Base-by-base conservation (phyloP, 2,113 vertebrate species). In the Protomyctophum bolini region DNA sequence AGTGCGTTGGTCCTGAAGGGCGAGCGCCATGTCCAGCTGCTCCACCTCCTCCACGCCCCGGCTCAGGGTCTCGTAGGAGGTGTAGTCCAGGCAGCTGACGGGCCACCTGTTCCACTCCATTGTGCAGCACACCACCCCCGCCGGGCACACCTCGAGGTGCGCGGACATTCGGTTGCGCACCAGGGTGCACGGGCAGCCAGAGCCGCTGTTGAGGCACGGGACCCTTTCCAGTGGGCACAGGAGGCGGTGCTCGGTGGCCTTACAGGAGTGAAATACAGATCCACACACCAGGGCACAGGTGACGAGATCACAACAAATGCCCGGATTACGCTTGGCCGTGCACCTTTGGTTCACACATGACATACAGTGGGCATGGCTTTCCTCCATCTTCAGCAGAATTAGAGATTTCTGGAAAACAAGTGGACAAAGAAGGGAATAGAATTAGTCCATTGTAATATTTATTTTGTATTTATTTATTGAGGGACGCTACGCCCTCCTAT, bases 21-120 rank as follows among this genome's bases (percentile, higher is more conserved):
- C 97, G 69, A 99, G 94, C 3, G 96, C 96, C 96, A 98, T 97
- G 84, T 98, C 97, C 68, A 98, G 85, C 86, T 99, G 97, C 73
- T 98, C 96, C 68, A 94, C 95, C 89, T 97, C 94, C 85, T 97
- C 96, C 66, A 96, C 94, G 61, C 97, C 96, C 80, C 92, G 94
- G 84, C 97, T 98, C 68, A 98, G 86, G 83, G 94, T 96, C 89
- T 98, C 96, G 0, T 98, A 98, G 0, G 97, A 98, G 65, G 95
- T 96, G 73, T 97, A 94, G 85, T 98, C 96, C 71, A 96, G 92
- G 0, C 96, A 95, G 88, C 96, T 97, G 76, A 99, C 93, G 0
- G 97, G 97, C 97, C 97, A 98, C 75, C 97, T 93, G 73, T 99
- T 99, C 98, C 98, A 99, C 83, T 99, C 97, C 98, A 99, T 99